Base-by-base conservation (phyloP, 2,888 invertebrate species). In the Acleris laterana region DNA sequence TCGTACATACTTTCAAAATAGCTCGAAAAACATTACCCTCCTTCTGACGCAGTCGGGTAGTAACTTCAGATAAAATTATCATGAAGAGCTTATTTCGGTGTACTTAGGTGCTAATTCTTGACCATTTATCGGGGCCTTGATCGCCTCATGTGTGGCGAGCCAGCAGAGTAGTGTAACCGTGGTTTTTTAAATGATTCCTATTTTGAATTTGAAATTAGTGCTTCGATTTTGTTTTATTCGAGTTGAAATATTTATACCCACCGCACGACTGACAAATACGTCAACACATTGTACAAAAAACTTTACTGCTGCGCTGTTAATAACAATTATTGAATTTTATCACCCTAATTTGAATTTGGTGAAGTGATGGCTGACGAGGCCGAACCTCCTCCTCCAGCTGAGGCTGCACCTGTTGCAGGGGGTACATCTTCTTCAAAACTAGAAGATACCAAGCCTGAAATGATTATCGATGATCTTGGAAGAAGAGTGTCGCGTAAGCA, bases 341-440 rank as follows among this genome's bases (percentile, higher is more conserved):
- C 65, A 68, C 58, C 57, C 55, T 68, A 57, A 61, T 48, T 66
- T 73, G 73, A 42, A 61, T 56, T 61, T 53, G 49, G 25, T 68
- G 73, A 74, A 62, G 42, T 42, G 58, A 84, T 82, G 85, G 74
- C 79, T 53, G 81, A 74, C 16, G 81, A 79, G 73, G 80, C 70
- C 59, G 78, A 74, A 61, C 70, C 70, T 5, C 73, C 73, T 9
- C 74, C 74, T 16, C 75, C 74, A 46, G 70, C 69, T 32, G 73
- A 63, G n/a, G 71, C 68, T 42, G 64, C 53, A 13, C 68, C 65
- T 11, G 66, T 65, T 3, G 62, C 42, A 20, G 72, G 46, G 7
- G 69, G 65, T 19, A 76, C 77, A 49, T 38, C 38, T 13, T 38
- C 38, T 13, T 6, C 53, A 49, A 77, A 77, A 38, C 76, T 70